A percentile compares a stretch with the other conserved stretches of the same genome.
Evolutionary conservation across 1,140 invertebrate species (phyloP).

Genomic region (Trissolcus basalis): DNA sequence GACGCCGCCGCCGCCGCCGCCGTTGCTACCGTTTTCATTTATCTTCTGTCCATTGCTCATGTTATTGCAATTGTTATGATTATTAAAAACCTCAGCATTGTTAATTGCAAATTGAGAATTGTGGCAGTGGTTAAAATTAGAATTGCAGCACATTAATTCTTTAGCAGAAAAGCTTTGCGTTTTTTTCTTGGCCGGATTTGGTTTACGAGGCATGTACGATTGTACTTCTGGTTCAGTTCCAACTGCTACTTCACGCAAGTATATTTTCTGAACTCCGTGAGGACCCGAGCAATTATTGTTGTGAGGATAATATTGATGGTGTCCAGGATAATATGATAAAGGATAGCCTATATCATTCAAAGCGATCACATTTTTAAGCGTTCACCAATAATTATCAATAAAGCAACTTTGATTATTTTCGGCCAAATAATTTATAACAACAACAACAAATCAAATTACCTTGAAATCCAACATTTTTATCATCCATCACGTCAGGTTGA

Average conservation of each 20-base stretch:
- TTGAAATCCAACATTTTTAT: slow-evolving; percentile 51
- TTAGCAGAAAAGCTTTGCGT: slow-evolving; percentile 25
- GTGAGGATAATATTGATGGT: slow-evolving; percentile 23
- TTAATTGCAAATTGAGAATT: slow-evolving; percentile 24
- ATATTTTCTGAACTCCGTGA: slow-evolving; percentile 70
- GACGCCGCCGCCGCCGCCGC: slow-evolving; percentile 6
- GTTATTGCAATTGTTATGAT: not conserved
- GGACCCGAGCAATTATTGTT: slow-evolving; percentile 47
- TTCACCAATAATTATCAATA: too few species aligned
- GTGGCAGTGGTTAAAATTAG: slow-evolving; percentile 22
- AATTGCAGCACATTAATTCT: slow-evolving; percentile 8
- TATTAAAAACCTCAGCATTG: slow-evolving; percentile 1
- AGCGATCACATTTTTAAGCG: not conserved
- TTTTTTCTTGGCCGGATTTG: slow-evolving; percentile 51
- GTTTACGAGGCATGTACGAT: slow-evolving; percentile 18
- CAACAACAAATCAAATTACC: slow-evolving; percentile 44
- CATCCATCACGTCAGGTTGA: slow-evolving; percentile 63
- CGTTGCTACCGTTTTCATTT: slow-evolving; percentile 9
- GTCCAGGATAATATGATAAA: slow-evolving; percentile 34
- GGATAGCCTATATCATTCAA: slow-evolving; percentile 32
- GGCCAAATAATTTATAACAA: too few species aligned
- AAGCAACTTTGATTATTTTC: too few species aligned
- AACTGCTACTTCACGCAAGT: slow-evolving; percentile 71
- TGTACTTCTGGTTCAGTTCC: slow-evolving; percentile 68
- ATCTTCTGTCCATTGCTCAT: slow-evolving; percentile 5